Conservation (phyloP, 2,797 vertebrate species). For the Acanthopagrus latus region DNA sequence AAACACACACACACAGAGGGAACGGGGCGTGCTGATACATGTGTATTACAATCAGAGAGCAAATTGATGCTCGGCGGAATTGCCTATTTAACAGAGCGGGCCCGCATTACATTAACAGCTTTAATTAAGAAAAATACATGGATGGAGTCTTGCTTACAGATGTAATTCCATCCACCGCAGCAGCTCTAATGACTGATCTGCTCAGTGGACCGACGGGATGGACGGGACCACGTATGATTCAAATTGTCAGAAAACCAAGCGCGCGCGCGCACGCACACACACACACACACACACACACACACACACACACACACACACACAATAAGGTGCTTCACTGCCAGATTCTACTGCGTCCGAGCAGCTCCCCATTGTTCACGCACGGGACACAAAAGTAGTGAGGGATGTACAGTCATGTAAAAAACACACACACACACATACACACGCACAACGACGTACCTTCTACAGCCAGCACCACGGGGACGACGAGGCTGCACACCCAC, state of each 20-base stretch:
- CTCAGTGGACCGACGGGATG: not conserved
- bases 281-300: not conserved
- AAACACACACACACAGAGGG: conserved; percentile 14
- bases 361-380: conserved; percentile 58
- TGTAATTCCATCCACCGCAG: conserved; percentile 16
- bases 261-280: too few species aligned
- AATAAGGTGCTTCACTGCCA: conserved; percentile 22
- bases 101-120: conserved; percentile 42
- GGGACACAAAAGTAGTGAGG: conserved; percentile 45
- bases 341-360: conserved; percentile 25
- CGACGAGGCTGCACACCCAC: conserved; percentile 86
- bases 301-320: not conserved
- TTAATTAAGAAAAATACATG: conserved; percentile 56
- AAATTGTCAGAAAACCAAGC: not conserved
- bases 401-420: conserved; percentile 5
- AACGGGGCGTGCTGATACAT: conserved; percentile 43
- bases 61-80: conserved; percentile 47
- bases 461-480: conserved; percentile 85
- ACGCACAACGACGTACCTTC: conserved; percentile 79
- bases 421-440: conserved; percentile 7
- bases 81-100: conserved; percentile 33
- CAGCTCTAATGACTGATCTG: conserved; percentile 17
- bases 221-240: conserved; percentile 9
- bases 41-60: conserved; percentile 52
- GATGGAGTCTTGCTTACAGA: conserved; percentile 25